Evolutionary conservation across 2,888 invertebrate genomes (phyloP).

Genomic region (Epistrophe grossulariae): DNA sequence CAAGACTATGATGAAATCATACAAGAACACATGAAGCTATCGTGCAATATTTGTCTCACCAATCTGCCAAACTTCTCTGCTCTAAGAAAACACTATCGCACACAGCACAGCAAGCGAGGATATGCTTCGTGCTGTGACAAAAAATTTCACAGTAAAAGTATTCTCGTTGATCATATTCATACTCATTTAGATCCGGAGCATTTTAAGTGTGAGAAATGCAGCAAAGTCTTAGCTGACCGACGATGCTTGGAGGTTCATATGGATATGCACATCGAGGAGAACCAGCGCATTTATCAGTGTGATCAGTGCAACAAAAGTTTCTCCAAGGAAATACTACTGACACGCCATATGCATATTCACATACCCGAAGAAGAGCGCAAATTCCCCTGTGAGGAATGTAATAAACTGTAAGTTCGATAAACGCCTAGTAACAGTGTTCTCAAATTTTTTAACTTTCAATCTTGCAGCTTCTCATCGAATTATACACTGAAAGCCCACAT

Average conservation of each 20-base stretch:
- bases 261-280: constrained; percentile 79
- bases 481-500: constrained; percentile 80
- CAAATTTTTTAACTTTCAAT: background rate
- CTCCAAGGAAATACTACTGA: constrained; percentile 78
- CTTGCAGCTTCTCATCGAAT: constrained; percentile 79
- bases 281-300: constrained; percentile 80
- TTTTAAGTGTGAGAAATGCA: constrained; percentile 81
- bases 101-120: constrained; percentile 79
- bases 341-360: constrained; percentile 80
- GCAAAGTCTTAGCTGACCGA: constrained; percentile 79
- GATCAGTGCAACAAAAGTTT: constrained; percentile 81
- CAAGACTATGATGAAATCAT: constrained; percentile 80
- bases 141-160: constrained; percentile 80
- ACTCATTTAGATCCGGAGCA: constrained; percentile 81
- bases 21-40: constrained; percentile 80
- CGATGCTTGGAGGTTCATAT: constrained; percentile 80
- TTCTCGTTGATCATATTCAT: constrained; percentile 81
- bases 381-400: constrained; percentile 80
- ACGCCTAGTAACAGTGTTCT: background rate
- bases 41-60: constrained; percentile 79
- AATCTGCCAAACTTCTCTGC: constrained; percentile 78
- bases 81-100: constrained; percentile 78
- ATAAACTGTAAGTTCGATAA: constrained; percentile 78
- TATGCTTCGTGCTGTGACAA: constrained; percentile 81
- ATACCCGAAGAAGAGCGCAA: constrained; percentile 80